These are phyloP conservation scores for Philhelius pedissequus DNA, from an alignment of 2,888 invertebrate genomes.

Conservation along the genomic window DNA sequence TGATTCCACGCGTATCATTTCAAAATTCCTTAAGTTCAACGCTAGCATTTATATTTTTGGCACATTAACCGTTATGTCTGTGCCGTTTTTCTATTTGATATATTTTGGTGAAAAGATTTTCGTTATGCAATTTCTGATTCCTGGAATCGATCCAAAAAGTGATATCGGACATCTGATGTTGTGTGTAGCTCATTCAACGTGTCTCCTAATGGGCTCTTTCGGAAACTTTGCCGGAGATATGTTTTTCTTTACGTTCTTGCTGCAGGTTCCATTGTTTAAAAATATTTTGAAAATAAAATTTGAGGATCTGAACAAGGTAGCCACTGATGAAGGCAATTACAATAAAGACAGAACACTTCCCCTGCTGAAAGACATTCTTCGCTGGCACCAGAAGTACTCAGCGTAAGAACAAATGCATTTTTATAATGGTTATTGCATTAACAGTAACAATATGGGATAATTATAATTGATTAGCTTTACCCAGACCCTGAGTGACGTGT, in stretches of 20 bases:
- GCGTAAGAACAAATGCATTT: no score
- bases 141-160: slow-evolving; percentile 68
- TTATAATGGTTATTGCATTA: no score
- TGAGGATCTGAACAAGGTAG: slow-evolving; percentile 68
- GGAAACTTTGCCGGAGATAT: slow-evolving; percentile 73
- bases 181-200: slow-evolving; percentile 42
- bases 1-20: slow-evolving; percentile 47
- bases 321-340: background rate
- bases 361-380: slow-evolving; percentile 67
- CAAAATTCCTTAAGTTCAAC: slow-evolving; percentile 56
- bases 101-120: slow-evolving; percentile 57
- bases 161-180: slow-evolving; percentile 45
- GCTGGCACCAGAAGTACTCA: slow-evolving; percentile 72
- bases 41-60: slow-evolving; percentile 34
- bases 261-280: slow-evolving; percentile 71
- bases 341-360: background rate
- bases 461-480: slow-evolving; percentile 50
- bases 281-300: slow-evolving; percentile 71
- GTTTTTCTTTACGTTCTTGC: slow-evolving; percentile 71
- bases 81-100: slow-evolving; percentile 47
- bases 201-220: slow-evolving; percentile 69
- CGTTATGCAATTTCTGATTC: slow-evolving; percentile 71
- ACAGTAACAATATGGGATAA: no score
- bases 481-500: slow-evolving; percentile 63
- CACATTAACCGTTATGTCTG: background rate